Conservation (phyloP, 2,888 invertebrate genomes). For the Nemapogon koenigi region DNA sequence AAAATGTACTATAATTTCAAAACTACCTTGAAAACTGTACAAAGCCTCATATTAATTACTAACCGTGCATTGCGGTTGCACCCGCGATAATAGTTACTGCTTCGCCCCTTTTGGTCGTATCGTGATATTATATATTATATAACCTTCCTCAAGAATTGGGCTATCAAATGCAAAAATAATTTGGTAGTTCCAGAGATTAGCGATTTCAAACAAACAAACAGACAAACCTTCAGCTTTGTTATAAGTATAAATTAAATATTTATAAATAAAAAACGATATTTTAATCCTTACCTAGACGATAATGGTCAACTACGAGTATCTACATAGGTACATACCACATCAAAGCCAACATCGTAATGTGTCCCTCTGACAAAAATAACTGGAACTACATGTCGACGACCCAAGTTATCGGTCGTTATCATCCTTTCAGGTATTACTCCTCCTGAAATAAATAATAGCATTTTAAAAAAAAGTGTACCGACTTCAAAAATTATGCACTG, state of each 20-base stretch:
- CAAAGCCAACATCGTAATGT: conserved; percentile 86
- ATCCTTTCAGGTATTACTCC: conserved; percentile 25
- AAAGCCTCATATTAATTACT: conserved; percentile 3
- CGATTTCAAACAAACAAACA: too few species aligned
- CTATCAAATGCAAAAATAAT: too few species aligned
- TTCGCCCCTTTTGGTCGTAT: not conserved
- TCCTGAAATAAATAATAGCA: conserved; percentile 25
- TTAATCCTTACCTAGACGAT: not conserved
- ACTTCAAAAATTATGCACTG: too few species aligned
- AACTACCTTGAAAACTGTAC: too few species aligned
- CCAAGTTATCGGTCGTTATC: conserved; percentile 18
- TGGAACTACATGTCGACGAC: conserved; percentile 64
- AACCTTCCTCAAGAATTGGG: too few species aligned
- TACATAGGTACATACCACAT: conserved; percentile 84
- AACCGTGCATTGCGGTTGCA: too few species aligned
- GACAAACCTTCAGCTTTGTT: too few species aligned
- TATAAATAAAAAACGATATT: not conserved
- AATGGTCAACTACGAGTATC: not conserved
- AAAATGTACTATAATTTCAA: too few species aligned
- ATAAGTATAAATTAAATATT: too few species aligned
- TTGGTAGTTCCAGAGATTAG: too few species aligned
- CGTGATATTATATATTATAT: not conserved
- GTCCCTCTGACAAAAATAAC: conserved; percentile 80
- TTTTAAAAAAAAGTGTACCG: too few species aligned
- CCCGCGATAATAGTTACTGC: too few species aligned